A percentile compares a stretch with the other conserved stretches of the same genome.
phyloP scores from a whole-genome alignment of 1,140 invertebrate genomes.

The Achroia grisella region DNA sequence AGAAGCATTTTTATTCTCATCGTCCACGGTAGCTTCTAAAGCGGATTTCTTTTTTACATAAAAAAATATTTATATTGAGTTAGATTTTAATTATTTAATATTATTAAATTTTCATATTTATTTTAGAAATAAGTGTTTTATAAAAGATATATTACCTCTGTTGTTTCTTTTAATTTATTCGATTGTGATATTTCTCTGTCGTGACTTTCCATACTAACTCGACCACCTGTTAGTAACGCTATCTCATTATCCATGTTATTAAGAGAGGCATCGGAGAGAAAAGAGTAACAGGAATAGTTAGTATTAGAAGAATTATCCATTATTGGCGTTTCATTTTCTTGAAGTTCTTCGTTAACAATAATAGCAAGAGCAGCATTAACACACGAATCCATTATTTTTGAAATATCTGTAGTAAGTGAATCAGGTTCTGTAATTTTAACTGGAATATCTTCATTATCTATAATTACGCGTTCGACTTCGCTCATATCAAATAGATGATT shows the following conservation, averaged over 20 bases:
- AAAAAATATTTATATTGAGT: too few relatives aligned
- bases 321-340: conserved; percentile 1
- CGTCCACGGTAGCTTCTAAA: too few relatives aligned
- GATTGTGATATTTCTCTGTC: too few relatives aligned
- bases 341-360: conserved; percentile 14
- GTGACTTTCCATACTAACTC: too few relatives aligned
- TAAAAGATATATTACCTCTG: too few relatives aligned
- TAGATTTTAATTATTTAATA: too few relatives aligned
- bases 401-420: conserved; percentile 19
- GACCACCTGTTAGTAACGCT: too few relatives aligned
- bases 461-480: conserved; percentile 31
- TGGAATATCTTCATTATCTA: conserved; percentile 13
- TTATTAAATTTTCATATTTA: too few relatives aligned
- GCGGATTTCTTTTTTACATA: too few relatives aligned
- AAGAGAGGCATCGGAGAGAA: conserved; percentile 28
- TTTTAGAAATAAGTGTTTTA: too few relatives aligned
- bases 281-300: conserved; percentile 36
- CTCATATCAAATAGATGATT: conserved; percentile 54
- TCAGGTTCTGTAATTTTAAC: conserved; percentile 14
- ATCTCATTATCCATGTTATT: conserved; percentile 10
- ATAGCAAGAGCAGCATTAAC: conserved; percentile 24
- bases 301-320: conserved; percentile 13
- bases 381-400: conserved; percentile 34
- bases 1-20: not conserved
- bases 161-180: too few relatives aligned